phyloP scores from a whole-genome alignment of 1,140 invertebrate genomes.

The Macrobrachium rosenbergii region DNA sequence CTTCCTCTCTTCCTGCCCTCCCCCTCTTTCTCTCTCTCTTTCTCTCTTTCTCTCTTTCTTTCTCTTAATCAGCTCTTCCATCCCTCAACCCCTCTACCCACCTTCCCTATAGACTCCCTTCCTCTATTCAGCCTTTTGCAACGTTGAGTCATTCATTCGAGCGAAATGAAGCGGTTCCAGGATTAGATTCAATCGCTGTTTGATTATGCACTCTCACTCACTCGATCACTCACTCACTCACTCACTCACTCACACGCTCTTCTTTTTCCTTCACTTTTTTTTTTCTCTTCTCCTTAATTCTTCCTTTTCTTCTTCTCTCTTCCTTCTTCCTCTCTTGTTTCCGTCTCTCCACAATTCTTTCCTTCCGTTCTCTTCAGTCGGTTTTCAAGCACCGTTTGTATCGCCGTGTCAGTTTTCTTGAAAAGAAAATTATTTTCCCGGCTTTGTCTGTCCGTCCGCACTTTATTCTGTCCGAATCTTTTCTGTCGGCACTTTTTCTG shows the following conservation, averaged over 20 bases:
- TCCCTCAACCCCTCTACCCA: background rate
- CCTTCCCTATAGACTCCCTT: background rate
- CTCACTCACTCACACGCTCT: background rate
- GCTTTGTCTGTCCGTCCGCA: no score
- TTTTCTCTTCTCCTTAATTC: background rate
- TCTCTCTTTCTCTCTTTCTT: conserved; percentile 9
- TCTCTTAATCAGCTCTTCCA: background rate
- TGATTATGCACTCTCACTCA: background rate
- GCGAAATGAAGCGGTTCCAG: no score
- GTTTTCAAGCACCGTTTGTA: background rate
- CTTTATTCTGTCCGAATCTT: no score
- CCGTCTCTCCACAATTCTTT: background rate
- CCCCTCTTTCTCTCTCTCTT: conserved; percentile 13
- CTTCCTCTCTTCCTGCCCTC: background rate
- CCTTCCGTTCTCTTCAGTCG: background rate
- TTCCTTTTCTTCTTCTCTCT: background rate
- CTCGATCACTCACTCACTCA: conserved; percentile 8
- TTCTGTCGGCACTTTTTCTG: no score
- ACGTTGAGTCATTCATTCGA: no score
- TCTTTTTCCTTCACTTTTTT: no score
- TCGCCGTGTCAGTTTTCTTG: no score
- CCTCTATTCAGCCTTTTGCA: background rate
- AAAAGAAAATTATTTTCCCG: no score
- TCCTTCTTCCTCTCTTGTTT: background rate
- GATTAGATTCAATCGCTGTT: no score